Evolutionary conservation across 2,113 vertebrate genomes (phyloP).

Genomic region (Hipposideros armiger): DNA sequence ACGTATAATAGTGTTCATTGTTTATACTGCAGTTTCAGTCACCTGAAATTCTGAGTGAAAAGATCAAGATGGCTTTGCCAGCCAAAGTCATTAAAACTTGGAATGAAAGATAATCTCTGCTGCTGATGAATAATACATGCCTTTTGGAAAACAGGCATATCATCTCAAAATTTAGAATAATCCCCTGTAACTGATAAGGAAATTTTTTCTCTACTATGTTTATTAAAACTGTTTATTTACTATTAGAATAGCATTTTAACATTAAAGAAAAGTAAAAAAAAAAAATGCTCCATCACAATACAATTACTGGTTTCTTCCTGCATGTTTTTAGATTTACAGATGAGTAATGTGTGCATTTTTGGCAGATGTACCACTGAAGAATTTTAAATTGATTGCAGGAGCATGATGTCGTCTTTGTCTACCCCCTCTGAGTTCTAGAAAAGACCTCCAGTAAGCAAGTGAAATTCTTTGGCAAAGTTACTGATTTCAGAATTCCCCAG

Average conservation of each 20-base stretch:
- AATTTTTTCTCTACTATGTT: background rate
- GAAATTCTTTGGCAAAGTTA: background rate
- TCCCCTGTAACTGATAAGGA: background rate
- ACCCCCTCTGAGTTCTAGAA: background rate
- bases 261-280: conserved; percentile 35
- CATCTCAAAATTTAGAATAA: conserved; percentile 13
- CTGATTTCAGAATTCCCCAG: background rate
- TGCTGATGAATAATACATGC: background rate
- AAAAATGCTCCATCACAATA: background rate
- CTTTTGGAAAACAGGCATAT: background rate
- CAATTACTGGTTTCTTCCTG: conserved; percentile 6
- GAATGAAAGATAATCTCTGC: background rate
- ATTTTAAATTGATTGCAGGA: conserved; percentile 25
- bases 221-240: conserved; percentile 30
- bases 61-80: background rate
- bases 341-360: background rate
- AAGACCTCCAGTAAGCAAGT: background rate
- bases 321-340: conserved; percentile 23
- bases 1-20: background rate
- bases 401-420: background rate
- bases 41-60: conserved; percentile 39
- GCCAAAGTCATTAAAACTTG: background rate
- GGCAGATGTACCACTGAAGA: background rate
- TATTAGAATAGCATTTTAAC: conserved; percentile 11
- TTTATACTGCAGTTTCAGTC: background rate